Evolutionary conservation across 2,888 invertebrate species (phyloP), one percentile per base, ranked within the genome.

Genomic region (Clitarchus hookeri): DNA sequence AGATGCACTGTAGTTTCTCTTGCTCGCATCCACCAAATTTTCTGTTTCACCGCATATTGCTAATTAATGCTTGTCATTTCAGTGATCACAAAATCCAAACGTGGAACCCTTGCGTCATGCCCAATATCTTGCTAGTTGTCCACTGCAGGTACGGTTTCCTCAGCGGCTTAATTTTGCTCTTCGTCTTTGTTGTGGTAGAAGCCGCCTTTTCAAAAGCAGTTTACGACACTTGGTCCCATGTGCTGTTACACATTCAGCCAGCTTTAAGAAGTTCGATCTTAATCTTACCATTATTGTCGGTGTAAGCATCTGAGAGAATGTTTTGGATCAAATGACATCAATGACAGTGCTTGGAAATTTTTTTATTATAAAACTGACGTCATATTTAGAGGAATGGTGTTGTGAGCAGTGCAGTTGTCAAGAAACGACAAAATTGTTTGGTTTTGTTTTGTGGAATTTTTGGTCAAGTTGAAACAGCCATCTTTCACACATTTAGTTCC

Each of bases 341-440:
- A 78, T 78, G 8, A 19, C 2, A 78, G 16, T 23, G 78, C 26
- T 78, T 78, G 16, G 8, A 78, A 6, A 4, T 78, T 78, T n/a
- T 78, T 25, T 13, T 12, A 11, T 26, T 78, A 13, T 11, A 78
- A 13, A 11, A 13, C 79, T 79, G 13, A n/a, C 6, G 25, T 79
- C 23, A 79, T 79, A n/a, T 79, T 79, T 79, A 13, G 6, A n/a
- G 25, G 79, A 79, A 79, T 79, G 13, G 79, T n/a, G 4, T 11
- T 78, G n/a, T 13, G 78, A 13, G 25, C 27, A 12, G 79, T 79
- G 79, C 79, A 79, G 79, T 79, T 79, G 79, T 79, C 79, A 79
- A 79, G n/a, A 79, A 19, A 19, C n/a, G 26, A n/a, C n/a, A n/a
- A n/a, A 2, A n/a, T 4, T 79, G 13, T 12, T 79, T n/a, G 8